Conservation (phyloP, 2,797 vertebrate genomes). For the Gymnothorax javanicus region DNA sequence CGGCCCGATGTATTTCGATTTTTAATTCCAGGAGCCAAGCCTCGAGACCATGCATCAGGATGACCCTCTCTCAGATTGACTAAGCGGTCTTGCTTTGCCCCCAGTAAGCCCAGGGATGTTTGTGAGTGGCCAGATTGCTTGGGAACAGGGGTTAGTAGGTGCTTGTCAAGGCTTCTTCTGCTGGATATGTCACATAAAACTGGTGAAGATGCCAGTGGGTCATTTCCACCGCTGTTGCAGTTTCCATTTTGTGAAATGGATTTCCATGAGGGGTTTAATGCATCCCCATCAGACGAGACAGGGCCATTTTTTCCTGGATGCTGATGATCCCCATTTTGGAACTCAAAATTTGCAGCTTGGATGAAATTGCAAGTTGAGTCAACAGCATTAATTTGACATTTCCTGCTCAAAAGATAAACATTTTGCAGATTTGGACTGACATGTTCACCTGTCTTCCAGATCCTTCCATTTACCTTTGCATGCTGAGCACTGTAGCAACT, state of each 20-base stretch:
- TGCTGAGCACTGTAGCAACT: constrained; percentile 36
- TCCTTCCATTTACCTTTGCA: constrained; percentile 41
- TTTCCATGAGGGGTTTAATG: not conserved
- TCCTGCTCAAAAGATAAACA: constrained; percentile 38
- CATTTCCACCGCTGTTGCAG: constrained; percentile 29
- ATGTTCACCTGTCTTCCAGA: constrained; percentile 36
- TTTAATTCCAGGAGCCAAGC: constrained; percentile 32
- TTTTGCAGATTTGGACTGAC: not conserved
- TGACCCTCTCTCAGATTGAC: not conserved
- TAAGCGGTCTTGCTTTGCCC: constrained; percentile 40
- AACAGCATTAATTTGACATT: constrained; percentile 20
- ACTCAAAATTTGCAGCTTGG: constrained; percentile 36
- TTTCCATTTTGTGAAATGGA: not conserved
- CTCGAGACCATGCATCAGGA: constrained; percentile 32
- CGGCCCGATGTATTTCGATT: constrained; percentile 16
- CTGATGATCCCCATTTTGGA: constrained; percentile 43
- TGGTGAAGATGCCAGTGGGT: constrained; percentile 24
- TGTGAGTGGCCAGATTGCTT: constrained; percentile 45
- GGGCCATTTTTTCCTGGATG: not conserved
- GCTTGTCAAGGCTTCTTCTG: constrained; percentile 40
- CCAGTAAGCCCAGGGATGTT: constrained; percentile 25
- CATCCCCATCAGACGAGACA: constrained; percentile 47
- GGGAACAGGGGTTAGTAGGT: constrained; percentile 15
- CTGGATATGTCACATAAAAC: constrained; percentile 34
- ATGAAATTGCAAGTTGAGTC: constrained; percentile 42